Evolutionary conservation across 2,888 invertebrate species (phyloP), one percentile per base, ranked within the genome.

Genomic region (Eurois occulta): DNA sequence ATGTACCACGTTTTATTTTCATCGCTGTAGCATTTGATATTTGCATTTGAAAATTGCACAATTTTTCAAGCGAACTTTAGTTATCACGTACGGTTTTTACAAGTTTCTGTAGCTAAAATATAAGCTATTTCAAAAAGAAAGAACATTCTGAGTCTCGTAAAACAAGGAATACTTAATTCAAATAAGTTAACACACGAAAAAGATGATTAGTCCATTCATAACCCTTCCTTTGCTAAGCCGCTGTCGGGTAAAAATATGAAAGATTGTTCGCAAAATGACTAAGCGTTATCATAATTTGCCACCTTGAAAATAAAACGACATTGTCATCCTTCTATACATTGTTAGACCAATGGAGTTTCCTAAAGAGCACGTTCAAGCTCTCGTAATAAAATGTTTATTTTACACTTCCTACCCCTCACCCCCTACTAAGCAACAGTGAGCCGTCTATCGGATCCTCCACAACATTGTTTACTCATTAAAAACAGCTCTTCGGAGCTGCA

Each of bases 21-120:
- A 13, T n/a, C 16, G 11, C 65, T 3, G 55, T 10, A n/a, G 7
- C 60, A 48, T 66, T 35, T 55, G 16, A 46, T 62, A 85, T 83
- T 83, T 83, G 83, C 83, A 85, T 83, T 43, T 85, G 41, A 58
- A 85, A 72, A 82, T 83, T 72, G 69, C 28, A 38, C 1, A 69
- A 69, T 58, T 69, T 72, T 65, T 64, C 21, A 38, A 11, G 38
- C 8, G 2, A 60, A 58, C 28, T 38, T n/a, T 41, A 18, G n/a
- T n/a, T 46, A 48, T 35, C 16, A 62, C 32, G 2, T 46, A 28
- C 32, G n/a, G 10, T 28, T 77, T 76, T 32, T 48, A 18, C 4
- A 41, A 46, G 16, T 58, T 8, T 28, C 18, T 24, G 58, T 46
- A 43, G 18, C 41, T 24, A 28, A 52, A 16, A 11, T 1, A 16